Evolutionary conservation across 30 jellyfish, hydroid and myxozoan genomes (phyloP).

Genomic region (Aurelia sp.): DNA sequence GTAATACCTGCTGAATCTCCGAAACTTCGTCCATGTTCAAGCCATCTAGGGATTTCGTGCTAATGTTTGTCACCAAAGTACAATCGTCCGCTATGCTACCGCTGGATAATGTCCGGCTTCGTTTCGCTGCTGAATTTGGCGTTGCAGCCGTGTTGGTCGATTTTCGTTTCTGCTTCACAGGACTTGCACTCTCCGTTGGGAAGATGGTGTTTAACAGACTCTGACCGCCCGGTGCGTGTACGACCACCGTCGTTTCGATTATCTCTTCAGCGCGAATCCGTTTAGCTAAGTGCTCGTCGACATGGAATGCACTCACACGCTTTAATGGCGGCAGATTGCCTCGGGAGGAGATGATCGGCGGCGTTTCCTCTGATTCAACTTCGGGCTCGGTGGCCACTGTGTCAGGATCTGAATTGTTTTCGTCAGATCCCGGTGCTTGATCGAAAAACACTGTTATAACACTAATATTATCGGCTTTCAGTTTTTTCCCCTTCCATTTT

Average conservation of each 20-base stretch:
- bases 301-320: conserved; percentile 4
- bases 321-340: conserved; percentile 17
- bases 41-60: conserved; percentile 23
- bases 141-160: background rate
- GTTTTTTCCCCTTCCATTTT: conserved; percentile 65
- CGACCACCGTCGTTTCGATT: background rate
- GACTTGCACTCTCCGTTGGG: background rate
- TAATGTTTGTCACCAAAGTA: conserved; percentile 11
- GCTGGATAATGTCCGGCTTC: conserved; percentile 24
- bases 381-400: conserved; percentile 34
- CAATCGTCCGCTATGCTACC: conserved; percentile 9
- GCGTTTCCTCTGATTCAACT: conserved; percentile 63
- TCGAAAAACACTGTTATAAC: conserved; percentile 81
- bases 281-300: background rate
- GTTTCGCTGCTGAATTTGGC: conserved; percentile 4
- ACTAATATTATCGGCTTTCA: conserved; percentile 92
- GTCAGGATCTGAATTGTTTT: conserved; percentile 5
- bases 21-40: conserved; percentile 15
- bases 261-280: background rate
- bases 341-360: conserved; percentile 22
- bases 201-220: background rate
- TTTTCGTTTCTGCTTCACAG: conserved; percentile 10
- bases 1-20: no score
- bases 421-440: conserved; percentile 48
- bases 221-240: background rate